Base-by-base conservation (phyloP, 2,797 vertebrate genomes). In the Acipenser oxyrinchus region DNA sequence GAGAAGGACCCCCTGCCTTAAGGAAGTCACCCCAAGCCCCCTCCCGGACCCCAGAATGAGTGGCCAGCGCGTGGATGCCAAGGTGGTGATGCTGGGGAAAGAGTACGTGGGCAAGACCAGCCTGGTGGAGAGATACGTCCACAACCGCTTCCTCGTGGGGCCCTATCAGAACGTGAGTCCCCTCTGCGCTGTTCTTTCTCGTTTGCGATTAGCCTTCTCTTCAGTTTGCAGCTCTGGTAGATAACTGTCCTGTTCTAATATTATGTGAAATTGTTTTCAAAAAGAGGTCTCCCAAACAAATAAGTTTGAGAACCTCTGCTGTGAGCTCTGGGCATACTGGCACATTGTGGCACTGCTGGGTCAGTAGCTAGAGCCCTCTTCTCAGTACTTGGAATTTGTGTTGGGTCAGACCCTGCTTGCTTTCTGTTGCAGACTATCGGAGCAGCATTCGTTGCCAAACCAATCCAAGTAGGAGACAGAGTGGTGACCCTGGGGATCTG, bases 81-180 rank as follows among this genome's bases (percentile, higher is more conserved):
- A 98, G 85, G 95, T 99, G 82, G 96, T 98, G 82, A 94, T 99
- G 94, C 86, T 99, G 80, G 96, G 96, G 66, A 96, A 98, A 83
- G 96, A 98, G 82, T 94, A 93, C 0, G 95, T 95, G 52, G 96
- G 96, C 62, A 99, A 98, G 87, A 99, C 95, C 62, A 99, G 96
- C 78, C 87, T 99, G 70, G 96, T 98, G 82, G 96, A 99, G 81
- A 84, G 96, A 89, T 98, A 95, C 10, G 96, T 96, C n/a, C 95
- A 97, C 72, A 87, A 95, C 57, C 94, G 96, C 75, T 99, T 99
- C 81, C 76, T 96, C 8, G 89, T 91, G n/a, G 95, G 95, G 66
- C 94, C 96, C 0, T 99, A 98, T 77, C 96, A 97, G 81, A 99
- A 98, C 69, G 96, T 98, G 84, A 95, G 94, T 89, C 68, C 53